Evolutionary conservation across 2,888 invertebrate species (phyloP).

Genomic region (Euzophera pinguis): DNA sequence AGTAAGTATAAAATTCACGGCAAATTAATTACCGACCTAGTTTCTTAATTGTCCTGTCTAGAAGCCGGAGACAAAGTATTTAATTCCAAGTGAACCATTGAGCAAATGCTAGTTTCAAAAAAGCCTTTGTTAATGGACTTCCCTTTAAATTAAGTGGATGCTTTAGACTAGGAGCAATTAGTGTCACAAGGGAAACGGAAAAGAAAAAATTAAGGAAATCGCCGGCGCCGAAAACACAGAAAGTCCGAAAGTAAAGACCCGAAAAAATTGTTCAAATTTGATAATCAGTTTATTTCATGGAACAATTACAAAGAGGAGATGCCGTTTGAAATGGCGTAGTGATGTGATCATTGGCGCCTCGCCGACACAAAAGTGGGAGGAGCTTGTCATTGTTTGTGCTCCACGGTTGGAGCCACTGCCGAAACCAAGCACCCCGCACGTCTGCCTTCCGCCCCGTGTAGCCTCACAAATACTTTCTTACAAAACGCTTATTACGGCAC

Average conservation of each 20-base stretch:
- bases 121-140: conserved; percentile 8
- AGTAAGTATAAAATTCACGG: no score
- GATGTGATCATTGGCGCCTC: no score
- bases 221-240: neutral
- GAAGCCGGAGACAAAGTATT: neutral
- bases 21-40: neutral
- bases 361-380: no score
- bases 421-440: no score
- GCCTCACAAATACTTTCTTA: no score
- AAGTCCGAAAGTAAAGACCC: neutral
- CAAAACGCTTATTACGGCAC: no score
- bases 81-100: neutral
- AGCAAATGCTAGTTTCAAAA: conserved; percentile 4
- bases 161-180: conserved; percentile 19
- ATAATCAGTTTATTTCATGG: no score
- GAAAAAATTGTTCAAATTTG: neutral
- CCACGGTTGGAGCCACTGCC: no score
- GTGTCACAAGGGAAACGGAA: conserved; percentile 12
- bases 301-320: no score
- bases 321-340: no score
- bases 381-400: no score
- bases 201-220: conserved; percentile 12
- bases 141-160: conserved; percentile 16
- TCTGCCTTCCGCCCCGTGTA: no score
- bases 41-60: neutral